phyloP scores from a whole-genome alignment of 2,797 vertebrate species.

The Characodon lateralis region DNA sequence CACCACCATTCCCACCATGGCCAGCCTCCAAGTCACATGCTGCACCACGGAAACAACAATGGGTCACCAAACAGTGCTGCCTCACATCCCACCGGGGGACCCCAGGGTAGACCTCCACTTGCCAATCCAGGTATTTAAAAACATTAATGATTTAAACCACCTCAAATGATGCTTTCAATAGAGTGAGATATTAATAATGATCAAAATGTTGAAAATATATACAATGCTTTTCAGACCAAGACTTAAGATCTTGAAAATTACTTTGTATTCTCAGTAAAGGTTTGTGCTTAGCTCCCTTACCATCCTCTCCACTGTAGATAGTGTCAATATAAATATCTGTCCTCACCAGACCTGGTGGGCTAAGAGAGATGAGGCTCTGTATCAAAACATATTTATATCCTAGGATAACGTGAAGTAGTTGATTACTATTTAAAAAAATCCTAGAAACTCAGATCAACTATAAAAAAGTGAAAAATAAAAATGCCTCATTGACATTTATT shows the following conservation, averaged over 20 bases:
- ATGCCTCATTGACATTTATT: no score
- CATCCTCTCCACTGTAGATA: neutral
- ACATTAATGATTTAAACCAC: neutral
- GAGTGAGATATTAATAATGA: neutral
- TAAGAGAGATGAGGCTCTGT: no score
- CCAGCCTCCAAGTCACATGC: slow-evolving; percentile 79
- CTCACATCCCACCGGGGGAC: slow-evolving; percentile 85
- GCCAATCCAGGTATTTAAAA: slow-evolving; percentile 89
- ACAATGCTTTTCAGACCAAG: neutral
- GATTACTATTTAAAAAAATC: no score
- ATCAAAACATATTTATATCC: no score
- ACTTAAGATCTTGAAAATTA: neutral
- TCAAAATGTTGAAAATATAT: neutral
- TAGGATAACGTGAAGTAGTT: no score
- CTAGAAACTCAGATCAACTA: no score
- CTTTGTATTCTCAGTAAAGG: neutral
- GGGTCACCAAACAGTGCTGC: slow-evolving; percentile 83
- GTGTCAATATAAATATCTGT: neutral
- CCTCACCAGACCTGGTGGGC: neutral
- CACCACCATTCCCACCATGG: slow-evolving; percentile 75
- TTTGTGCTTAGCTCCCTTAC: neutral
- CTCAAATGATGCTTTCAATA: neutral
- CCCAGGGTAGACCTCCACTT: slow-evolving; percentile 87
- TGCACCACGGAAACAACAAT: slow-evolving; percentile 83
- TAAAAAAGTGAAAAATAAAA: no score